Conservation (phyloP, 2,113 vertebrate species). For the Atractosteus spatula region DNA sequence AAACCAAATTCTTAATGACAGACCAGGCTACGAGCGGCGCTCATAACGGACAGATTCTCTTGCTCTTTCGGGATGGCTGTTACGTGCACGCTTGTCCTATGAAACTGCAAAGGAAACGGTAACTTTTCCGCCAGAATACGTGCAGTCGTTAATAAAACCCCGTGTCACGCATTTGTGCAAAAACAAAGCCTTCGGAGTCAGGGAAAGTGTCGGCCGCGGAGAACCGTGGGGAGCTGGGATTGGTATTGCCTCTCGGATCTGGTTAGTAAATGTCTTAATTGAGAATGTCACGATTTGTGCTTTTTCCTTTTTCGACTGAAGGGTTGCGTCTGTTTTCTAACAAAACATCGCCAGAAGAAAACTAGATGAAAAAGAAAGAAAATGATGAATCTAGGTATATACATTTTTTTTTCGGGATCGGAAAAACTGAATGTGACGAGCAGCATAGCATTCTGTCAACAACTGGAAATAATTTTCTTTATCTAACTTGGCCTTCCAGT, state of each 20-base stretch:
- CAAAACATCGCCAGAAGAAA: conserved; percentile 24
- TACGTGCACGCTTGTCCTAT: background rate
- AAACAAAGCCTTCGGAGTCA: conserved; percentile 1
- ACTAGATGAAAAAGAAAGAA: background rate
- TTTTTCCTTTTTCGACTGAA: conserved; percentile 37
- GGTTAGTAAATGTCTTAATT: conserved; percentile 80
- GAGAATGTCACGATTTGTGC: conserved; percentile 71
- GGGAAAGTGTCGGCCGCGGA: conserved; percentile 18
- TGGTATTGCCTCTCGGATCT: conserved; percentile 74
- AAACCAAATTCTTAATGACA: conserved; percentile 51
- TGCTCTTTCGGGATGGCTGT: conserved; percentile 55
- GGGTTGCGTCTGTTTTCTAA: conserved; percentile 44
- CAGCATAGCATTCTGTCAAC: no score
- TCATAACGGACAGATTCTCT: conserved; percentile 58
- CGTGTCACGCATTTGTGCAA: background rate
- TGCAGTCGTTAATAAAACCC: conserved; percentile 3
- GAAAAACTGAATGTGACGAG: no score
- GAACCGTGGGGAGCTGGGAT: conserved; percentile 22
- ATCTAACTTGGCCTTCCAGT: no score
- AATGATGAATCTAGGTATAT: no score
- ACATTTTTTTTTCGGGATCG: no score
- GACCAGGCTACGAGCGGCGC: conserved; percentile 55
- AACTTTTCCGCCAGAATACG: conserved; percentile 1
- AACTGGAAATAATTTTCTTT: no score
- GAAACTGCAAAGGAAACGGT: background rate